Percentiles rank a stretch among this genome's conserved stretches.
Evolutionary conservation across 2,797 vertebrate species (phyloP).

Genomic region (Hoplostethus atlanticus): DNA sequence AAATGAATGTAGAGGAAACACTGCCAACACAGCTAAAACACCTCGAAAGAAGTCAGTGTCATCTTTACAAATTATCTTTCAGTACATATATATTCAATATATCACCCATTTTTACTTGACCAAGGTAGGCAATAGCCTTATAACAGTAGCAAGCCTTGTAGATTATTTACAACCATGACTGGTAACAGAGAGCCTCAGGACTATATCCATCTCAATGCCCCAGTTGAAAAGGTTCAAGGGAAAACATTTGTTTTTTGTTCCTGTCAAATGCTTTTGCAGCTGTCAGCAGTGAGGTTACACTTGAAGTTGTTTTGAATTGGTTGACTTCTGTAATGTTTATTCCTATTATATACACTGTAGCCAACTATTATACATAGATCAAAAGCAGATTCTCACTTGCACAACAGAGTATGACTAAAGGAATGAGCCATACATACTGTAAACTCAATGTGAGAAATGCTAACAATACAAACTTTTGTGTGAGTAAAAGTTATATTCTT

Average conservation of each 20-base stretch:
- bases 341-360: constrained; percentile 8
- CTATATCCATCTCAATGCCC: neutral
- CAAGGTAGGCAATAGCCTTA: neutral
- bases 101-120: neutral
- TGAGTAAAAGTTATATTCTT: constrained; percentile 41
- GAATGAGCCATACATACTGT: constrained; percentile 39
- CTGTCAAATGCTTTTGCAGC: constrained; percentile 9
- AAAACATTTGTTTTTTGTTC: neutral
- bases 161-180: neutral
- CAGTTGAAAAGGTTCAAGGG: neutral
- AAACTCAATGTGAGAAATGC: constrained; percentile 5
- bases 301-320: constrained; percentile 15
- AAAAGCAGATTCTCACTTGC: constrained; percentile 39
- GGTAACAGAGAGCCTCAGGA: constrained; percentile 14
- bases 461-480: constrained; percentile 22
- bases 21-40: constrained; percentile 47
- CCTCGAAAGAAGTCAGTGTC: constrained; percentile 29
- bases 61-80: constrained; percentile 19
- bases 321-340: constrained; percentile 8
- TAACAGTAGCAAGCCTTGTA: constrained; percentile 6
- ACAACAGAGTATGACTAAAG: constrained; percentile 42
- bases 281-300: constrained; percentile 11
- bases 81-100: neutral
- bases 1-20: constrained; percentile 24
- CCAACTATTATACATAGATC: constrained; percentile 16